phyloP scores from a whole-genome alignment of 2,797 vertebrate species.

The Mormyrops attenuatus region DNA sequence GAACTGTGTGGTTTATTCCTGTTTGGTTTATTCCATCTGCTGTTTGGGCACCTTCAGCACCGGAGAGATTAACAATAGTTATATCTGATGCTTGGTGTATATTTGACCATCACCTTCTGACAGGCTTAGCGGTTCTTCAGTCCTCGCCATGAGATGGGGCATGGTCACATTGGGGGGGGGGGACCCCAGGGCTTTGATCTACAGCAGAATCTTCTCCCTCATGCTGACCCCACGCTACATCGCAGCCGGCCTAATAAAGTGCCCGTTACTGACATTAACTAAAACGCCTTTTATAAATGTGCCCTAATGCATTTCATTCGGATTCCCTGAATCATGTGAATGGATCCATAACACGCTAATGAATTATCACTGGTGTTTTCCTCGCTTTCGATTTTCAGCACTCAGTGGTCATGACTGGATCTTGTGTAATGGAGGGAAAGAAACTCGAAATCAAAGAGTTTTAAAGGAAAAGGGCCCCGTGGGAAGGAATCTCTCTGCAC shows the following conservation, averaged over 20 bases:
- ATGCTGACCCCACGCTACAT: background rate
- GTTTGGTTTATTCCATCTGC: background rate
- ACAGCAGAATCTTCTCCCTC: background rate
- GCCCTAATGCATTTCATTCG: background rate
- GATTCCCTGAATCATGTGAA: background rate
- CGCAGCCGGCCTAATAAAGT: background rate
- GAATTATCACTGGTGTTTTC: background rate
- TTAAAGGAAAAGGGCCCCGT: background rate
- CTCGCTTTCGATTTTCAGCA: background rate
- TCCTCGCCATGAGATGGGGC: background rate
- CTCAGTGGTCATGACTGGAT: slow-evolving; percentile 10
- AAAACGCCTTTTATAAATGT: background rate
- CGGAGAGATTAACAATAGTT: background rate
- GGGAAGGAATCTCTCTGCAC: background rate
- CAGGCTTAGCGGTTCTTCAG: background rate
- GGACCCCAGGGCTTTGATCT: background rate
- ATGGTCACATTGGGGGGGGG: background rate
- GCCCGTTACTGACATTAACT: slow-evolving; percentile 5
- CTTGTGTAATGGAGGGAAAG: background rate
- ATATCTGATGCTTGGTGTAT: background rate
- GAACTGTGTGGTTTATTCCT: background rate
- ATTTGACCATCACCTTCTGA: background rate
- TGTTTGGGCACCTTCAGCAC: background rate
- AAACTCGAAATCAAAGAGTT: background rate
- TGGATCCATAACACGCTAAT: background rate